phyloP scores from a whole-genome alignment of 2,888 invertebrate species.

The Cyclophora punctaria region DNA sequence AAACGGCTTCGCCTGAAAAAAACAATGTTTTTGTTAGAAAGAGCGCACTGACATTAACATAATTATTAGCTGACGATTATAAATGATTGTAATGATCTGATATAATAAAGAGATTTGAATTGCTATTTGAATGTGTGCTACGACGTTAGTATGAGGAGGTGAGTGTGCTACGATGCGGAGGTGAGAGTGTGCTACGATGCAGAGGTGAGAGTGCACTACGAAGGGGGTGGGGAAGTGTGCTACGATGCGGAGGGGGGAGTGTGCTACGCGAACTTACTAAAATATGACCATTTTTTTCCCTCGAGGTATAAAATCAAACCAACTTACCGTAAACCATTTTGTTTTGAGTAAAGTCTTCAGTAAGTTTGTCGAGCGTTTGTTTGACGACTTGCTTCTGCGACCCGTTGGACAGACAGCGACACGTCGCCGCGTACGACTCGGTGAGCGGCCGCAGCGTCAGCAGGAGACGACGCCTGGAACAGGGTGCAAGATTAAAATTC shows the following conservation, averaged over 20 bases:
- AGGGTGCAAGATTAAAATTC: neutral
- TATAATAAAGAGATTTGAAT: neutral
- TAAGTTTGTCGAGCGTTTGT: constrained; percentile 79
- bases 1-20: constrained; percentile 87
- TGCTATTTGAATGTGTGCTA: neutral
- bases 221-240: too few species aligned
- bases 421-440: constrained; percentile 82
- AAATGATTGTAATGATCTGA: too few species aligned
- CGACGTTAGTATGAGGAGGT: too few species aligned
- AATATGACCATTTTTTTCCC: too few species aligned
- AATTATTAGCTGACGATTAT: neutral
- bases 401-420: constrained; percentile 54
- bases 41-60: neutral
- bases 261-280: too few species aligned
- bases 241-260: too few species aligned
- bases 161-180: too few species aligned
- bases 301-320: neutral
- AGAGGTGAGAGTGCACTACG: too few species aligned
- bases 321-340: constrained; percentile 63
- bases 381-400: constrained; percentile 79
- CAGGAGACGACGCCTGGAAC: constrained; percentile 70
- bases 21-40: too few species aligned
- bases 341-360: constrained; percentile 76
- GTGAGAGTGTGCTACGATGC: too few species aligned
- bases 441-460: constrained; percentile 81